Evolutionary conservation across 2,113 vertebrate genomes (phyloP), one percentile per base, ranked within the genome.

Genomic region (Vidua chalybeata): DNA sequence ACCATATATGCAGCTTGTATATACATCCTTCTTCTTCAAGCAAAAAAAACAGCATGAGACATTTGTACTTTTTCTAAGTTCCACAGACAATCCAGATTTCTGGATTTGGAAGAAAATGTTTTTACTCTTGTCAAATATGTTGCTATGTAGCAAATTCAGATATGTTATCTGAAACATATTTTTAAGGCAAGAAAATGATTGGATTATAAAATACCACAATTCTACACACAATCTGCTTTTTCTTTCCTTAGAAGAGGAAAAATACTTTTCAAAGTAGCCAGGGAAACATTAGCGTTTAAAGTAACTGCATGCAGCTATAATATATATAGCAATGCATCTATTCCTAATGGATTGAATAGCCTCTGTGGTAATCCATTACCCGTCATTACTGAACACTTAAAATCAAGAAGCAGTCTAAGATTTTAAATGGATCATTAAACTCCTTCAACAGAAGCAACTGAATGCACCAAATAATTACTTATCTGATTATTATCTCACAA

Each of bases 71-170:
- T 64, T 82, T 78, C 37, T 63, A 67, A 61, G 45, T 78, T 89
- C 58, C 35, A n/a, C 7, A 39, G 33, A 64, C 67, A 77, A 79
- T 54, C 31, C 28, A 81, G 18, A 68, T 87, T 63, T 78, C 69
- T 92, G 61, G 21, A 68, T 84, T 82, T 72, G 30, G 33, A 72
- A 27, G 61, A 63, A 90, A 89, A 54, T 6, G 2, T 82, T 71
- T 80, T 80, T 82, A 55, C 39, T 68, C 54, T 49, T 71, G 23
- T 75, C 77, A 91, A 92, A 76, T 11, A 3, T 11, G 85, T 95
- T 90, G 74, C 84, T 93, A 89, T 89, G 89, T 81, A 79, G 84
- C 73, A 8, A 89, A 66, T 83, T 87, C 22, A 76, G 77, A 91
- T 49, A 74, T 7, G 19, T 90, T 90, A 82, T 81, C 73, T 90